Base-by-base conservation (phyloP, 2,797 vertebrate species). In the Intellagama lesueurii region DNA sequence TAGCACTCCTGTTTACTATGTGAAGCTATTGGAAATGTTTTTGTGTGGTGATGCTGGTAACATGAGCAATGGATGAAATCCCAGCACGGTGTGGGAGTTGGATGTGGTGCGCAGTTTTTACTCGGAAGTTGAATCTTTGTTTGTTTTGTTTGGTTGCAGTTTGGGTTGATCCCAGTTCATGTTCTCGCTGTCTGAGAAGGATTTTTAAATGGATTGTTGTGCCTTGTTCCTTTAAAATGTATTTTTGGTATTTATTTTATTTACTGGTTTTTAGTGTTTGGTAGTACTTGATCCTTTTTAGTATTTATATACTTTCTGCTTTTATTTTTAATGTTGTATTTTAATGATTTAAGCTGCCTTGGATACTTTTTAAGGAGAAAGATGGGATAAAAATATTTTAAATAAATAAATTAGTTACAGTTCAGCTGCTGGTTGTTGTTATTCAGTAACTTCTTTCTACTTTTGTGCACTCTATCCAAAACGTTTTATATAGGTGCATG, bases 1-100 rank as follows among this genome's bases (percentile, higher is more conserved):
- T 35, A 81, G 19, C 6, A 44, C 28, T 47, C 26, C 28, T 78
- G 56, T 73, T 73, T 7, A 47, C n/a, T 35, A 2, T 72, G 19
- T 28, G 69, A 66, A 85, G 69, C 40, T 40, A 35, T 30, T 80
- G 30, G 69, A 73, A 81, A 32, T 85, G 78, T 26, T 89, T 80
- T 69, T 81, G 26, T 87, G 52, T 66, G 5, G 68, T 66, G 35
- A 40, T 75, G 40, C 28, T 72, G 17, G 24, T 83, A 66, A 49
- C 73, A 26, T 78, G 52, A 80, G 77, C 22, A 64, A 4, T 89
- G 22, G 52, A 26, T 81, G 49, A 64, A 85, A 79, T 44, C 49
- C 40, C 22, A 12, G 47, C 17, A 66, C 35, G 24, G 30, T 35
- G n/a, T 24, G 40, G n/a, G 30, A 80, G 22, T 24, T 22, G 72